Evolutionary conservation across 2,888 invertebrate genomes (phyloP).

Genomic region (Ophion slaviceki): DNA sequence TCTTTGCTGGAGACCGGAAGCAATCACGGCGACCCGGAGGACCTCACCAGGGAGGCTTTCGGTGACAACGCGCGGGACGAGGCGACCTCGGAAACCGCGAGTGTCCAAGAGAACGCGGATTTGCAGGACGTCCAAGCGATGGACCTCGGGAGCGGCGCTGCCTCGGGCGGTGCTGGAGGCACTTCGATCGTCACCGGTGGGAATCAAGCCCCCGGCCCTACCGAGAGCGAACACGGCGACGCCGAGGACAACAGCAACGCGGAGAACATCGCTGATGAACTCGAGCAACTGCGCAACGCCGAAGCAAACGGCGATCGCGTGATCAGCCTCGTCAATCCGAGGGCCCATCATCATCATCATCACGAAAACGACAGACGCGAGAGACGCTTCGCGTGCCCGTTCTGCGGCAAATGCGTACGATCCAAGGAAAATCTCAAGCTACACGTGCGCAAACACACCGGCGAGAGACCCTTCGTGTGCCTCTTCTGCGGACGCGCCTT

Average conservation of each 20-base stretch:
- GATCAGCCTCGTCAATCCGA: conserved; percentile 85
- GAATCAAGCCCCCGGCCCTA: neutral
- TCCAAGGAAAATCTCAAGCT: conserved; percentile 95
- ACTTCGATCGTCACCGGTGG: conserved; percentile 63
- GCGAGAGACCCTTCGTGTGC: conserved; percentile 95
- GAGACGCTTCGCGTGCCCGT: conserved; percentile 92
- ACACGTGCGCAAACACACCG: conserved; percentile 94
- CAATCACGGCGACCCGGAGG: conserved; percentile 82
- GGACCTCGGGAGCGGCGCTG: conserved; percentile 84
- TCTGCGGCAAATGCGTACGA: conserved; percentile 94
- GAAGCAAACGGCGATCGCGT: conserved; percentile 86
- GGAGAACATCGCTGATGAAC: conserved; percentile 76
- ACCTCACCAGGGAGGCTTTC: conserved; percentile 73
- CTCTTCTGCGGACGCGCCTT: conserved; percentile 95
- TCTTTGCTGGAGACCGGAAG: conserved; percentile 85
- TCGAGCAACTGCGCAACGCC: conserved; percentile 73
- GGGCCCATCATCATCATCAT: conserved; percentile 55
- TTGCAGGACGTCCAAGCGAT: conserved; percentile 80
- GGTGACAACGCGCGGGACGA: conserved; percentile 78
- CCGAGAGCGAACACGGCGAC: conserved; percentile 80
- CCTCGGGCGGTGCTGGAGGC: conserved; percentile 75
- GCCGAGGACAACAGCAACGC: conserved; percentile 80
- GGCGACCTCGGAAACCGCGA: conserved; percentile 79
- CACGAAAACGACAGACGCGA: conserved; percentile 79
- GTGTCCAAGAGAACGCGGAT: conserved; percentile 74